phyloP scores from a whole-genome alignment of 2,113 vertebrate species.

The Dascyllus trimaculatus region DNA sequence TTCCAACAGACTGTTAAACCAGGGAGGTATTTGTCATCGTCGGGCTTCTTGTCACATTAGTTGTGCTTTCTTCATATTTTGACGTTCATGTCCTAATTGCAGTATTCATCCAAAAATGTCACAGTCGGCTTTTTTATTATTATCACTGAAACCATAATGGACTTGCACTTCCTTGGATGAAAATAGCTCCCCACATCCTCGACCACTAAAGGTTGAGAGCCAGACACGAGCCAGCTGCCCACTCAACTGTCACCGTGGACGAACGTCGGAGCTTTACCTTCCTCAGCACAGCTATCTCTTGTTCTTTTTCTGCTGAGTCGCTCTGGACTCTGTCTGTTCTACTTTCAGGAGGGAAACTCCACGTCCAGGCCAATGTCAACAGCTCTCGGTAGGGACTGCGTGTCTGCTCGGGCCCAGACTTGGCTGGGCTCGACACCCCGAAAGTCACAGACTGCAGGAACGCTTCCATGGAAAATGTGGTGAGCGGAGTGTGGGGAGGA shows the following conservation, averaged over 20 bases:
- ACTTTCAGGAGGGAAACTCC: conserved; percentile 71
- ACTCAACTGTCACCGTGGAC: conserved; percentile 23
- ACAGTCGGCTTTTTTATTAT: conserved; percentile 42
- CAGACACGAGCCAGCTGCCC: conserved; percentile 46
- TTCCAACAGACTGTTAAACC: neutral
- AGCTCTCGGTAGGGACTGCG: conserved; percentile 40
- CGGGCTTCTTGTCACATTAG: neutral
- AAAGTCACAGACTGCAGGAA: conserved; percentile 67
- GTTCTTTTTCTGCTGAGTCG: conserved; percentile 55
- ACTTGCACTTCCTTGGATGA: conserved; percentile 44
- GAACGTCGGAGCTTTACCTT: conserved; percentile 38
- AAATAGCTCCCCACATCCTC: conserved; percentile 71
- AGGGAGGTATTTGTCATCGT: neutral
- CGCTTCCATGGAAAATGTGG: conserved; percentile 70
- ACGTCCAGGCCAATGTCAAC: conserved; percentile 70
- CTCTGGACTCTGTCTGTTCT: conserved; percentile 44
- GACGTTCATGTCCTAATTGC: conserved; percentile 20
- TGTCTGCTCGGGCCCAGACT: conserved; percentile 51
- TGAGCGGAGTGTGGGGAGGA: conserved; percentile 24
- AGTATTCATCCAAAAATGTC: conserved; percentile 35
- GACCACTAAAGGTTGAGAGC: conserved; percentile 50
- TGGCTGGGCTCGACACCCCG: conserved; percentile 41
- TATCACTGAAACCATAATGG: conserved; percentile 53
- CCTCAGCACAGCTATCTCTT: conserved; percentile 52
- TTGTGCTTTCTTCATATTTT: neutral